These are phyloP conservation scores for Vimba vimba DNA, from an alignment of 2,113 vertebrate genomes.

Conservation along the genomic window DNA sequence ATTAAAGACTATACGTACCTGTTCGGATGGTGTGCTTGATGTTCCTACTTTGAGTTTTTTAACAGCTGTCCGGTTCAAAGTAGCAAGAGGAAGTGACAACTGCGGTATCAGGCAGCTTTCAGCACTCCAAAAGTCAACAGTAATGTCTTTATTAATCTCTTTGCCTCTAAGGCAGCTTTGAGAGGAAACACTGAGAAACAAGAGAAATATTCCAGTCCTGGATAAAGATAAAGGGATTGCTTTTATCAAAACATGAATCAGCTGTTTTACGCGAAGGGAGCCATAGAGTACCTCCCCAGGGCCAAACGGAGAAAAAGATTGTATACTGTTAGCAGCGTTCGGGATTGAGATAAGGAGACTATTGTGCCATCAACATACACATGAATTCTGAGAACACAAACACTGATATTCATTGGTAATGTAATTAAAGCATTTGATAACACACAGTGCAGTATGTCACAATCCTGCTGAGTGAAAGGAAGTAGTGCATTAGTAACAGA, in stretches of 20 bases:
- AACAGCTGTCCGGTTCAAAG: conserved; percentile 20
- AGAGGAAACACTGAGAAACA: conserved; percentile 43
- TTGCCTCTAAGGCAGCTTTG: conserved; percentile 48
- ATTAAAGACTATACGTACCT: not conserved
- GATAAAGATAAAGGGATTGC: conserved; percentile 47
- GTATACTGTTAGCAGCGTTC: conserved; percentile 35
- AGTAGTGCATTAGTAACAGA: not conserved
- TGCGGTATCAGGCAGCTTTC: conserved; percentile 15
- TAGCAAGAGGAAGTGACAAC: not conserved
- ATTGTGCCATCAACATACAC: conserved; percentile 6
- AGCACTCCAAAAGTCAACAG: conserved; percentile 41
- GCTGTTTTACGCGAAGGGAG: conserved; percentile 15
- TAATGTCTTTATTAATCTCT: conserved; percentile 49
- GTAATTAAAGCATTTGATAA: conserved; percentile 25
- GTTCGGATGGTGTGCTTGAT: conserved; percentile 8
- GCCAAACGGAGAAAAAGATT: not conserved
- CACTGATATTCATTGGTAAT: conserved; percentile 29
- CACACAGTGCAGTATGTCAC: conserved; percentile 2
- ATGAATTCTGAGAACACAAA: conserved; percentile 28
- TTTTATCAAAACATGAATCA: conserved; percentile 57
- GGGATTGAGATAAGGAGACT: conserved; percentile 47
- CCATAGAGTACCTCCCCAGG: conserved; percentile 33
- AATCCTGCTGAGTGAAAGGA: conserved; percentile 5
- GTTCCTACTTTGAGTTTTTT: conserved; percentile 3
- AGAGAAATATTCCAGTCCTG: conserved; percentile 37